Conservation (phyloP, 2,888 invertebrate species). For the Acrobasis suavella region DNA sequence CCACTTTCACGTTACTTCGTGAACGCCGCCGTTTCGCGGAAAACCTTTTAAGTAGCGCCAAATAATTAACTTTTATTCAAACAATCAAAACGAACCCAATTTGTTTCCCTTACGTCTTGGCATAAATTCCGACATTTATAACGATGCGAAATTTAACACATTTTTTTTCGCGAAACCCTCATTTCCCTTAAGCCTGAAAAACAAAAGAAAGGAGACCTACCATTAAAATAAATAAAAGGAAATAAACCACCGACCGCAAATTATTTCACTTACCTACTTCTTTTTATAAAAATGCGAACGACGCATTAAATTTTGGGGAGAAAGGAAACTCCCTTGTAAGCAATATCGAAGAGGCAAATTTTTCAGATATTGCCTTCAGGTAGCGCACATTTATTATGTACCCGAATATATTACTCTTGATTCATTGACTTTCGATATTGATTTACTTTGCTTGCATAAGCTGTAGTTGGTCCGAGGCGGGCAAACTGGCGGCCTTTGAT, state of each 20-base stretch:
- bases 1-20: conserved; percentile 37
- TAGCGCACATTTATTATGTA: conserved; percentile 83
- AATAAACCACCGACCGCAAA: conserved; percentile 79
- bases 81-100: conserved; percentile 61
- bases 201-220: conserved; percentile 70
- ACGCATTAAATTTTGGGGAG: conserved; percentile 83
- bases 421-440: conserved; percentile 83
- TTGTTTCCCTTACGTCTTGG: conserved; percentile 59
- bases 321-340: conserved; percentile 83
- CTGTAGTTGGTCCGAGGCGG: conserved; percentile 67
- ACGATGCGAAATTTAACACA: conserved; percentile 64
- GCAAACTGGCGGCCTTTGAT: conserved; percentile 57
- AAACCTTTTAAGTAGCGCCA: conserved; percentile 28
- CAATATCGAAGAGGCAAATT: conserved; percentile 83
- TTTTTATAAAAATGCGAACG: conserved; percentile 82
- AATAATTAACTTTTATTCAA: conserved; percentile 58
- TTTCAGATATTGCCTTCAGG: conserved; percentile 83
- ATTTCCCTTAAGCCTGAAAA: conserved; percentile 66
- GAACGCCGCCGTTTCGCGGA: conserved; percentile 9
- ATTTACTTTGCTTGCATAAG: conserved; percentile 81
- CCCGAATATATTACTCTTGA: conserved; percentile 83
- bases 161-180: conserved; percentile 59
- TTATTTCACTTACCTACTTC: conserved; percentile 82
- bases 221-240: conserved; percentile 82
- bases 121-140: conserved; percentile 61